Percentiles rank a stretch among this genome's conserved stretches.
phyloP scores from a whole-genome alignment of 2,113 vertebrate species.

The Carassius gibelio region DNA sequence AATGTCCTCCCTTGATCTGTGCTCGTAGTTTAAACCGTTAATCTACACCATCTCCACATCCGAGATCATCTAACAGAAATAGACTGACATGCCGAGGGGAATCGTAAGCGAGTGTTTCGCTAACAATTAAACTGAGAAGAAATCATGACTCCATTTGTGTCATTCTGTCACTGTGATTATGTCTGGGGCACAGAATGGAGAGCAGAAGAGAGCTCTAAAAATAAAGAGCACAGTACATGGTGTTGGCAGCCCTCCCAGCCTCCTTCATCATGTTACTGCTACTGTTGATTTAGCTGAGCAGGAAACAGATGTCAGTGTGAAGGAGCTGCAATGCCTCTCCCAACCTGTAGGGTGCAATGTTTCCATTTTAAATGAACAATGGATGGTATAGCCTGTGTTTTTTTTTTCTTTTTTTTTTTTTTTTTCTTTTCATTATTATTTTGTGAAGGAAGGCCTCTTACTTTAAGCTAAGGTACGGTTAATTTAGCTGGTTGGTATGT shows the following conservation, averaged over 20 bases:
- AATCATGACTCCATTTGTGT: conserved; percentile 43
- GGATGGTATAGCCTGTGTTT: not conserved
- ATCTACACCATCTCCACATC: conserved; percentile 32
- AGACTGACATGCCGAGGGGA: conserved; percentile 15
- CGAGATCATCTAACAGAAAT: conserved; percentile 28
- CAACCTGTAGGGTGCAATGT: conserved; percentile 52
- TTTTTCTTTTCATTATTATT: too few species aligned
- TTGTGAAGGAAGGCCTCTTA: not conserved
- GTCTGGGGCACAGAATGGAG: conserved; percentile 41
- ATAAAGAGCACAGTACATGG: conserved; percentile 49
- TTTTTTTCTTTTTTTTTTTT: not conserved
- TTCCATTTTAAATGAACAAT: conserved; percentile 31
- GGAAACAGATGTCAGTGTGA: conserved; percentile 39
- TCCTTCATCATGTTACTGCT: conserved; percentile 42
- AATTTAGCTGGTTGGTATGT: not conserved
- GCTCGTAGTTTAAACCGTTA: not conserved
- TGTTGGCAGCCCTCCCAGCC: conserved; percentile 44
- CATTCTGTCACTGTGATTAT: conserved; percentile 56
- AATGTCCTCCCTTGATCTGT: conserved; percentile 25
- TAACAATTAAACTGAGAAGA: conserved; percentile 52
- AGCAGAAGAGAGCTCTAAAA: conserved; percentile 53
- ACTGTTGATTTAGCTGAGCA: conserved; percentile 50
- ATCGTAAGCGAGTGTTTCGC: conserved; percentile 40
- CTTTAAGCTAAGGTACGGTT: not conserved
- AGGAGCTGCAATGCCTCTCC: not conserved